Percentiles rank a stretch among this genome's conserved stretches.
These are phyloP conservation scores for Ardeotis arabs DNA, from an alignment of 2,113 vertebrate genomes.

Conservation along the genomic window DNA sequence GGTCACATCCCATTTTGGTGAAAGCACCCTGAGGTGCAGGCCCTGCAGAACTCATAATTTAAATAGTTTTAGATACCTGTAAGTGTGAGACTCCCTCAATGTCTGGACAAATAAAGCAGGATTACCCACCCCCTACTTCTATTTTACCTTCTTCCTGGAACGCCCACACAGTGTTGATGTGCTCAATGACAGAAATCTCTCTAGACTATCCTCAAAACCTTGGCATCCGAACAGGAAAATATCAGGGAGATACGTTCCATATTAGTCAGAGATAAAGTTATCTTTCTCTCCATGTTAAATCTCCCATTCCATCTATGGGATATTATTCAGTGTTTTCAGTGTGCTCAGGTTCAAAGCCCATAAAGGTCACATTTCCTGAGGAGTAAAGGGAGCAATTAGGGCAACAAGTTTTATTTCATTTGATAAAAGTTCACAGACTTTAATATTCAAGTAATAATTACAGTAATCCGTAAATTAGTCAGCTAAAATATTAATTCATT, in stretches of 20 bases:
- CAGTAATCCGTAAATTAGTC: constrained; percentile 69
- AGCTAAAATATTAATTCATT: constrained; percentile 75
- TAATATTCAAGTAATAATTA: constrained; percentile 73
- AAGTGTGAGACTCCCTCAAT: not conserved
- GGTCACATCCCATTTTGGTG: not conserved
- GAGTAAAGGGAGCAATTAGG: constrained; percentile 67
- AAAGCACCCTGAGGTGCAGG: not conserved
- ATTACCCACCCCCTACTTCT: not conserved
- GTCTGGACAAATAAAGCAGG: not conserved
- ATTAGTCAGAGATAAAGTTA: not conserved
- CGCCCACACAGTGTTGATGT: not conserved
- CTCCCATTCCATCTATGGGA: not conserved
- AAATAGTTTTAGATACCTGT: not conserved
- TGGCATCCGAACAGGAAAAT: not conserved
- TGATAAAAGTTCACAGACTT: constrained; percentile 68
- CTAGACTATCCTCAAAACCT: not conserved
- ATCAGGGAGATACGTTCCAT: not conserved
- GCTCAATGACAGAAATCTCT: not conserved
- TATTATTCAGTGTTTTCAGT: constrained; percentile 21
- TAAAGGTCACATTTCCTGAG: constrained; percentile 57
- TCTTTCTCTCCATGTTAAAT: not conserved
- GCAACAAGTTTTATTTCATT: constrained; percentile 70
- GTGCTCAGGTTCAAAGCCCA: constrained; percentile 41
- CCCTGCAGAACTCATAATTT: not conserved
- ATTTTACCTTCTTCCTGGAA: not conserved